These are phyloP conservation scores for Bagarius yarrelli DNA, from an alignment of 2,113 vertebrate species.

Conservation along the genomic window DNA sequence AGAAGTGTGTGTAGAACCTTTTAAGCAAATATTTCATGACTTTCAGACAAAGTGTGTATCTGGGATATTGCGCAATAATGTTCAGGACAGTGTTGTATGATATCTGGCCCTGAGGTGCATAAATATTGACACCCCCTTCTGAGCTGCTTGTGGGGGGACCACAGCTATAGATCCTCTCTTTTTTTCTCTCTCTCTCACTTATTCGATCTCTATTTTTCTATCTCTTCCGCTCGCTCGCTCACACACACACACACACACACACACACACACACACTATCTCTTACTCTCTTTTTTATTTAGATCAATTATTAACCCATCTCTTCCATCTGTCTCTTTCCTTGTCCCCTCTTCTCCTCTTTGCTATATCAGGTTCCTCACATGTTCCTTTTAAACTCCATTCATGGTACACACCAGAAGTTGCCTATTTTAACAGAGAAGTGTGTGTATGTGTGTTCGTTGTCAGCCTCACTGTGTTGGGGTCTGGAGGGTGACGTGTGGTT, in stretches of 20 bases:
- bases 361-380: no score
- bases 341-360: not conserved
- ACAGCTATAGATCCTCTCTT: not conserved
- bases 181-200: not conserved
- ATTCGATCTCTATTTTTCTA: not conserved
- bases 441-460: constrained; percentile 21
- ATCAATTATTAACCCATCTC: no score
- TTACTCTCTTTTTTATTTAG: not conserved
- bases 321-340: not conserved
- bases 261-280: no score
- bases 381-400: not conserved
- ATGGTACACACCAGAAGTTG: not conserved
- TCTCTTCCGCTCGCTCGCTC: not conserved
- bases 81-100: not conserved
- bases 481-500: constrained; percentile 85
- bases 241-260: no score
- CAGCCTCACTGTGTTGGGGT: constrained; percentile 85
- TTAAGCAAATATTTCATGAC: constrained; percentile 14
- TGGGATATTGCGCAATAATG: not conserved
- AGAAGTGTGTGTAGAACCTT: constrained; percentile 56
- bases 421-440: not conserved
- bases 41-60: constrained; percentile 38
- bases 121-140: constrained; percentile 33
- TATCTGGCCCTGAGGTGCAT: constrained; percentile 17
- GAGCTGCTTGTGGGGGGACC: not conserved